Percentiles rank a stretch among this genome's conserved stretches.
These are phyloP conservation scores for Copsychus sechellarum DNA, from an alignment of 2,113 vertebrate genomes.

Conservation along the genomic window DNA sequence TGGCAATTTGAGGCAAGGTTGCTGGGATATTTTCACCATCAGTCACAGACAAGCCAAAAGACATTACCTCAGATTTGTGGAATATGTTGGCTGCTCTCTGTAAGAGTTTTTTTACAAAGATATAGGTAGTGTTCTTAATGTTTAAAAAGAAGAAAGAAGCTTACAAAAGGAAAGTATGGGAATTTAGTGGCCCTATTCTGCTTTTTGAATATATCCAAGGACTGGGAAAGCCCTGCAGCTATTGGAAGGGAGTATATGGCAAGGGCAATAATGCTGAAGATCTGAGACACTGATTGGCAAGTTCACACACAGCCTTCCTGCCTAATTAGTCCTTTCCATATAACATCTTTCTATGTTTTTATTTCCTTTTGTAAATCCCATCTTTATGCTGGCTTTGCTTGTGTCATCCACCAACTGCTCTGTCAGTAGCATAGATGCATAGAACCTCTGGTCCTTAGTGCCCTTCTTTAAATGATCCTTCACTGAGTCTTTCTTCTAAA, in stretches of 20 bases:
- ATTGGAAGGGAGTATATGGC: rapidly evolving
- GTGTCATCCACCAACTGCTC: background rate
- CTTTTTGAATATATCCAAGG: background rate
- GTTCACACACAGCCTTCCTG: background rate
- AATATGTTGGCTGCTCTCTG: background rate
- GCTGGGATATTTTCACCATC: background rate
- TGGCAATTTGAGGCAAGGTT: background rate
- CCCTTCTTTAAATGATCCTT: background rate
- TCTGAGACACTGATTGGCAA: background rate
- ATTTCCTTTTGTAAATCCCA: background rate
- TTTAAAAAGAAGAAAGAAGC: background rate
- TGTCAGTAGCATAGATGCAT: background rate
- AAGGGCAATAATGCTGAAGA: background rate
- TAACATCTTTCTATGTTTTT: rapidly evolving
- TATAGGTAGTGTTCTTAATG: background rate
- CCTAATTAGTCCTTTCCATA: background rate
- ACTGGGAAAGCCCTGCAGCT: background rate
- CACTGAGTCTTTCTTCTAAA: background rate
- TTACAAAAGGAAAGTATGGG: background rate
- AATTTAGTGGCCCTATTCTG: background rate
- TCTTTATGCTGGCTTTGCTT: background rate
- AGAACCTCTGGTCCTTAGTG: background rate
- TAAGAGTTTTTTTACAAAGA: background rate
- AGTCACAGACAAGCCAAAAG: background rate
- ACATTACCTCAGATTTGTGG: background rate